Base-by-base conservation (phyloP, 2,113 vertebrate genomes). In the Cottus gobio region DNA sequence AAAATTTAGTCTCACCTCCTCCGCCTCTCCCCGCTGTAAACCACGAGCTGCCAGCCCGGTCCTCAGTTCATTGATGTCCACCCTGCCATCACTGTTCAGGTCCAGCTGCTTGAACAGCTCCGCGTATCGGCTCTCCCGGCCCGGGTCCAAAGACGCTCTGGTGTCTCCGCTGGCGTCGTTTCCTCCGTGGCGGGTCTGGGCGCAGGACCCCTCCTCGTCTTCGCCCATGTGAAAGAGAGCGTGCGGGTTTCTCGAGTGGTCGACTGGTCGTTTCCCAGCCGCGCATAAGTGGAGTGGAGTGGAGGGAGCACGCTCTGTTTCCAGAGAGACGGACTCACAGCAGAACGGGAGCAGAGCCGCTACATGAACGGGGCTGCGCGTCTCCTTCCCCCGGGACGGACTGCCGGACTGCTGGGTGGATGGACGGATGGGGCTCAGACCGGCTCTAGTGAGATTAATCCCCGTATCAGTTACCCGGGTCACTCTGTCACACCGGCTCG, bases 91-190 rank as follows among this genome's bases (percentile, higher is more conserved):
- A 83, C 95, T 90, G 85, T 97, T 97, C 44, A 95, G 73, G 92
- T 97, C 96, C 85, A 97, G 91, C 89, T 96, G 95, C 60, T 94
- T 88, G 85, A 97, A 97, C n/a, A 97, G 94, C 82, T 93, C 90
- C 42, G 90, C 88, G 89, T 96, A 96, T 73, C 90, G 90, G 56
- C 50, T 69, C 69, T 90, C 90, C 36, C 90, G 75, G 73, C 95
- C 95, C 5, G 89, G 78, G 37, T 96, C 95, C 63, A 57, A 36
- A 34, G 75, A 54, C 13, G 36, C 82, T 28, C 65, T 73, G 71
- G 65, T 75, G 2, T 85, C 87, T 26, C 76, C 67, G 61, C 65
- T 79, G 10, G 34, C 88, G 0, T 44, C 52, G 73, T 71, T 77
- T 64, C 34, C 88, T 34, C 65, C 54, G 87, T 62, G 82, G 71